Base-by-base conservation (phyloP, 2,797 vertebrate species). In the Anabacerthia variegaticeps region DNA sequence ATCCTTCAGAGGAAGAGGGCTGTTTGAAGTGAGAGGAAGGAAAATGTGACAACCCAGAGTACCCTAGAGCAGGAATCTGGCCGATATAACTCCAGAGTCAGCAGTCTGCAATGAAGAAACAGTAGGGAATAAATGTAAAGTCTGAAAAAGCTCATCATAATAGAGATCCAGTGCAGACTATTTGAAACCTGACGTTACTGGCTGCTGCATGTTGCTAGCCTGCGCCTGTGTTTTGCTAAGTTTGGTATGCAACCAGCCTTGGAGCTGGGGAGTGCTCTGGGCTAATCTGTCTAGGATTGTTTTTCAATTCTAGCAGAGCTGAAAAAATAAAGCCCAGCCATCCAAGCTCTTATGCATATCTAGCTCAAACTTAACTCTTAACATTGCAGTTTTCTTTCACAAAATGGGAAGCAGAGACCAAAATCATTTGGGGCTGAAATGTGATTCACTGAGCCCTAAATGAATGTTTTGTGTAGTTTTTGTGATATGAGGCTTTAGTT, bases 71-170 rank as follows among this genome's bases (percentile, higher is more conserved):
- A 63, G 74, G 36, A 67, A 24, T 24, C 0, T 2, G 21, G 23
- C 10, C 37, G 7, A 14, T 12, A 2, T 0, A 49, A 21, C 27
- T 16, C 12, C 5, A 9, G 17, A 7, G 15, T 6, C 24, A 7
- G 49, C 14, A 43, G 72, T 3, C 34, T 66, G 6, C 9, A 58
- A 7, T 8, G 12, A 61, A 30, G 26, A 9, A 68, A 58, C 20
- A 26, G 14, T 3, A 39, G 14, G 32, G 43, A 28, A 5, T 24
- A 23, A 23, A 46, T 3, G 8, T 39, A 1, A 52, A 56, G 6
- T 5, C 44, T 86, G 65, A 43, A 52, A 55, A 56, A 71, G 12
- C 27, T 43, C 20, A 30, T 23, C 4, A 1, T 26, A 62, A 21
- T 3, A 3, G 5, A 0, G 3, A 24, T 36, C 28, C 39, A 6